phyloP scores from a whole-genome alignment of 1,140 invertebrate genomes.

The Zelostemma sp. region DNA sequence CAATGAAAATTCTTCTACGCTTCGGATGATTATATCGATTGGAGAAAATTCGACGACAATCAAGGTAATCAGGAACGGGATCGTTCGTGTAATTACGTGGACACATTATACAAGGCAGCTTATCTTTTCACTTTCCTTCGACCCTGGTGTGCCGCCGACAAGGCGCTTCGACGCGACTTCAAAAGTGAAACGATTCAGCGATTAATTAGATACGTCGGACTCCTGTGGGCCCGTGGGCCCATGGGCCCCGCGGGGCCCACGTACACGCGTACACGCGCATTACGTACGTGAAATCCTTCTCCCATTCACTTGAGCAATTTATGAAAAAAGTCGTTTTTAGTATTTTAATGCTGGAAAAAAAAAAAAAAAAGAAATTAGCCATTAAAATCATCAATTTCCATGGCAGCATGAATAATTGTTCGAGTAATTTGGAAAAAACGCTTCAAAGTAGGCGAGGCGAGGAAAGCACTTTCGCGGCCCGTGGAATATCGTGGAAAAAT shows the following conservation, averaged over 20 bases:
- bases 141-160: slow-evolving; percentile 15
- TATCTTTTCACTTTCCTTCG: slow-evolving; percentile 28
- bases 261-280: too few species aligned
- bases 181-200: slow-evolving; percentile 45
- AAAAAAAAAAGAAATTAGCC: too few species aligned
- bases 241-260: too few species aligned
- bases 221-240: too few species aligned
- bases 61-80: slow-evolving; percentile 23
- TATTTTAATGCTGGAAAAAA: too few species aligned
- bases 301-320: slow-evolving; percentile 17
- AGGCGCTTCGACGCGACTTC: slow-evolving; percentile 7
- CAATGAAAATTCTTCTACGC: too few species aligned
- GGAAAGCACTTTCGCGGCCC: slow-evolving; percentile 37
- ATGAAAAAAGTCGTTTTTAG: slow-evolving; percentile 15
- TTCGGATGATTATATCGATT: too few species aligned
- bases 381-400: too few species aligned
- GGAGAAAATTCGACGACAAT: too few species aligned
- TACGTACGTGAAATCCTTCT: slow-evolving; percentile 19
- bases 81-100: background rate
- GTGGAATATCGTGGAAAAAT: slow-evolving; percentile 41
- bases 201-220: slow-evolving; percentile 44
- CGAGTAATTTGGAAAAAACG: too few species aligned
- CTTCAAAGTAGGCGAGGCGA: slow-evolving; percentile 14
- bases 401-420: too few species aligned
- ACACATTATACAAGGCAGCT: slow-evolving; percentile 20